Percentiles rank a stretch among this genome's conserved stretches.
These are phyloP conservation scores for Andrena dorsata DNA, from an alignment of 2,888 invertebrate species.

Conservation along the genomic window DNA sequence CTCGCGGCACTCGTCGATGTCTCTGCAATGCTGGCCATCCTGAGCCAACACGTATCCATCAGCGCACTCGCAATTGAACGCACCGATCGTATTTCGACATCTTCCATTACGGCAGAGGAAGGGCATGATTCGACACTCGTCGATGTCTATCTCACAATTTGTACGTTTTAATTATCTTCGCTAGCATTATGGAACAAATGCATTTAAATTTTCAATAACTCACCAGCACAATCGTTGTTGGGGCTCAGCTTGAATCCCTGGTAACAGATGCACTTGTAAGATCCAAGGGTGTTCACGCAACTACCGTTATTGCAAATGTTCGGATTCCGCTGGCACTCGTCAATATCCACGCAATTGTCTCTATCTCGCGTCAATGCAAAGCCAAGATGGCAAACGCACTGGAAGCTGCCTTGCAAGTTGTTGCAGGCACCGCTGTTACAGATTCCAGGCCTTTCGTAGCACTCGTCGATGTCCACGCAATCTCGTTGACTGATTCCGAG, in stretches of 20 bases:
- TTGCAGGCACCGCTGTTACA: slow-evolving; percentile 92
- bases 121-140: slow-evolving; percentile 94
- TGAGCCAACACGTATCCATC: slow-evolving; percentile 91
- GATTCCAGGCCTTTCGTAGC: slow-evolving; percentile 88
- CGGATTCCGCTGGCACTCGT: slow-evolving; percentile 90
- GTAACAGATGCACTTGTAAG: slow-evolving; percentile 91
- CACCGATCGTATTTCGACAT: slow-evolving; percentile 92
- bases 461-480: slow-evolving; percentile 91
- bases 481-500: slow-evolving; percentile 87
- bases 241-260: slow-evolving; percentile 91
- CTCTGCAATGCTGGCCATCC: slow-evolving; percentile 92
- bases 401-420: slow-evolving; percentile 92
- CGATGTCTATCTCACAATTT: slow-evolving; percentile 87
- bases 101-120: slow-evolving; percentile 94
- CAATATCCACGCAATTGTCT: slow-evolving; percentile 90
- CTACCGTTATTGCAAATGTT: slow-evolving; percentile 92
- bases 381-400: slow-evolving; percentile 91
- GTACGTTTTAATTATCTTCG: neutral
- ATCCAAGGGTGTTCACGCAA: slow-evolving; percentile 90
- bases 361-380: slow-evolving; percentile 89
- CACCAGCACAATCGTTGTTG: slow-evolving; percentile 92
- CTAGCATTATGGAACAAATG: too few species aligned
- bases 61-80: slow-evolving; percentile 93
- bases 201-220: slow-evolving; percentile 60
- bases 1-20: slow-evolving; percentile 92